Conservation (phyloP, 1,140 invertebrate species). For the Drosophila novamexicana region DNA sequence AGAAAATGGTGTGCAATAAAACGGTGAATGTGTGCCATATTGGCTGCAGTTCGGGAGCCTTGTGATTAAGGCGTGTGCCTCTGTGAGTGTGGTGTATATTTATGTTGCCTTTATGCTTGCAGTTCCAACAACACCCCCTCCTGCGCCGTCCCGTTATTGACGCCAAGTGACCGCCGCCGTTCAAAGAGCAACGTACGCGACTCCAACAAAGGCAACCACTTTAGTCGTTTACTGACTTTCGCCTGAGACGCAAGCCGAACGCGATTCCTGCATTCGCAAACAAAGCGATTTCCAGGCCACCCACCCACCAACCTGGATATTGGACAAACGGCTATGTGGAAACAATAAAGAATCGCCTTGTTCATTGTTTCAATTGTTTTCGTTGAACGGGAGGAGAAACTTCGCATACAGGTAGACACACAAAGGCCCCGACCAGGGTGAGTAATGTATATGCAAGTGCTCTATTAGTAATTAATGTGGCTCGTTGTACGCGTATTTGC, state of each 20-base stretch:
- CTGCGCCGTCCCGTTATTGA: neutral
- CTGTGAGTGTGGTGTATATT: slow-evolving; percentile 23
- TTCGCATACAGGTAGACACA: neutral
- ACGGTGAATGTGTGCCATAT: slow-evolving; percentile 45
- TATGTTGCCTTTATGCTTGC: slow-evolving; percentile 68
- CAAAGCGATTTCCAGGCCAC: slow-evolving; percentile 26
- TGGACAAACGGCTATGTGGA: slow-evolving; percentile 14
- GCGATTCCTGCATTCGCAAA: slow-evolving; percentile 42
- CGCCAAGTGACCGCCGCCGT: slow-evolving; percentile 57
- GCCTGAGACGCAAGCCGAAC: slow-evolving; percentile 38
- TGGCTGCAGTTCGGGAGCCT: slow-evolving; percentile 2
- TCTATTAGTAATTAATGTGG: slow-evolving; percentile 51
- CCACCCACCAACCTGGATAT: slow-evolving; percentile 1
- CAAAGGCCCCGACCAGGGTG: slow-evolving; percentile 17
- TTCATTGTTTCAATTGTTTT: slow-evolving; percentile 32
- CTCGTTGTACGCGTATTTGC: slow-evolving; percentile 2
- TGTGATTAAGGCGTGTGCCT: slow-evolving; percentile 20
- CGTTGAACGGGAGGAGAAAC: slow-evolving; percentile 3
- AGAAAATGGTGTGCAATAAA: slow-evolving; percentile 67
- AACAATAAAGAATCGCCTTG: slow-evolving; percentile 62
- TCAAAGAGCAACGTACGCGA: slow-evolving; percentile 63
- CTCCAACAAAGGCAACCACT: slow-evolving; percentile 56
- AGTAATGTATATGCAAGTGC: slow-evolving; percentile 22
- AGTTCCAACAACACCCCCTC: slow-evolving; percentile 35
- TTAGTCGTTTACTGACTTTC: slow-evolving; percentile 65